Percentiles rank a stretch among this genome's conserved stretches.
Evolutionary conservation across 1,140 invertebrate species (phyloP).

Genomic region (Patella vulgata): DNA sequence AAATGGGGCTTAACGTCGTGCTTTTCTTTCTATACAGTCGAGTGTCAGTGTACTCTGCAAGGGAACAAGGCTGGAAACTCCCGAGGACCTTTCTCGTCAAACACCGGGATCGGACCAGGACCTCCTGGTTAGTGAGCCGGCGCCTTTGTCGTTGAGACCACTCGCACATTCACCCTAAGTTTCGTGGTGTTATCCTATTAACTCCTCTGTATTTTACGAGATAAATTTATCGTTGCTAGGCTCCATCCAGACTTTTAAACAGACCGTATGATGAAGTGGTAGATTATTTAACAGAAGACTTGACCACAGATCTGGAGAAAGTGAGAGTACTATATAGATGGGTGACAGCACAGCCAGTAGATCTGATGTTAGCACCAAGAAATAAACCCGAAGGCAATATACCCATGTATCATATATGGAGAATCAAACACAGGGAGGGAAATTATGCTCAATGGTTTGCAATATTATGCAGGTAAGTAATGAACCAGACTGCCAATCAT

Average conservation of each 20-base stretch:
- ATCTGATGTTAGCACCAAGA: slow-evolving; percentile 28
- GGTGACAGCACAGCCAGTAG: slow-evolving; percentile 44
- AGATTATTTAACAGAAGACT: slow-evolving; percentile 34
- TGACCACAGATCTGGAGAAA: slow-evolving; percentile 40
- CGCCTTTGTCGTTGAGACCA: no score
- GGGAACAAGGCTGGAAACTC: no score
- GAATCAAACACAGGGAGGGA: slow-evolving; percentile 49
- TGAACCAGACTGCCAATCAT: not conserved
- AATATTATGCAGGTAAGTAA: slow-evolving; percentile 52
- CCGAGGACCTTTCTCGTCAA: no score
- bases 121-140: no score
- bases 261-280: slow-evolving; percentile 37
- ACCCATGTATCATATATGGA: slow-evolving; percentile 46
- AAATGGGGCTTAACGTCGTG: no score
- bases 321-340: slow-evolving; percentile 53
- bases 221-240: slow-evolving; percentile 13
- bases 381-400: slow-evolving; percentile 25
- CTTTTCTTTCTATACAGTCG: no score
- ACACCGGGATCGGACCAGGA: no score
- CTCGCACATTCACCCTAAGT: no score
- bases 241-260: slow-evolving; percentile 32
- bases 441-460: slow-evolving; percentile 56
- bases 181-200: not conserved
- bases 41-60: no score
- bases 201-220: not conserved